Evolutionary conservation across 1,140 invertebrate species (phyloP).

Genomic region (Aphaenogaster ashmeadi): DNA sequence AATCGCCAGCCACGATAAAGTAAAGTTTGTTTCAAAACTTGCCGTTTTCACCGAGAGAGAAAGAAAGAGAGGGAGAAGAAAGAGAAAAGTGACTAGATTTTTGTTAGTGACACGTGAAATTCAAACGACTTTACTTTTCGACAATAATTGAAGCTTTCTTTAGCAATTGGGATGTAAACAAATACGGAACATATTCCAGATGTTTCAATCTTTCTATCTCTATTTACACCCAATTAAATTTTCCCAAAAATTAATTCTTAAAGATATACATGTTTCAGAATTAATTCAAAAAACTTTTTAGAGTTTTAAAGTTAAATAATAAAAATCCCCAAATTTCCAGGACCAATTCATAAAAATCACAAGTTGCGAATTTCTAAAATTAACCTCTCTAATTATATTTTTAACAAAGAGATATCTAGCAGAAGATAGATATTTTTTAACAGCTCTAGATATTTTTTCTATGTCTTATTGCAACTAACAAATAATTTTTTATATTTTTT

Average conservation of each 20-base stretch:
- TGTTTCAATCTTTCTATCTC: not conserved
- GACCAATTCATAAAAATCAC: not conserved
- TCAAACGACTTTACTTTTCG: constrained; percentile 77
- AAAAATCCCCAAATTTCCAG: not conserved
- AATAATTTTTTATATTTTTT: not conserved
- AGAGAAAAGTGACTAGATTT: constrained; percentile 74
- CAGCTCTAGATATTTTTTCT: not conserved
- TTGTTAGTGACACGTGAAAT: constrained; percentile 82
- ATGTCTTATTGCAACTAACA: not conserved
- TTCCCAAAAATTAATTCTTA: not conserved
- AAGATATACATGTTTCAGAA: not conserved
- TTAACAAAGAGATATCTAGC: not conserved
- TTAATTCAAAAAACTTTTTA: not conserved
- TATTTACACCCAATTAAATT: not conserved
- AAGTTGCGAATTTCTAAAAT: not conserved
- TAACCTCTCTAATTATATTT: not conserved
- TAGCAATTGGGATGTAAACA: not conserved
- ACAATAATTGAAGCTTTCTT: constrained; percentile 68
- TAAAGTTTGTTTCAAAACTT: constrained; percentile 86
- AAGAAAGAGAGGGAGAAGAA: constrained; percentile 28
- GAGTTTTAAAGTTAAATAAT: not conserved
- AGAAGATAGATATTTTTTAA: not conserved
- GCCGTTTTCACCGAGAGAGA: constrained; percentile 58
- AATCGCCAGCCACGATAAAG: constrained; percentile 85
- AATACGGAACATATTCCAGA: not conserved